Percentiles rank a stretch among this genome's conserved stretches.
Conservation (phyloP, 1,140 invertebrate species). For the Vollenhovia emeryi region DNA sequence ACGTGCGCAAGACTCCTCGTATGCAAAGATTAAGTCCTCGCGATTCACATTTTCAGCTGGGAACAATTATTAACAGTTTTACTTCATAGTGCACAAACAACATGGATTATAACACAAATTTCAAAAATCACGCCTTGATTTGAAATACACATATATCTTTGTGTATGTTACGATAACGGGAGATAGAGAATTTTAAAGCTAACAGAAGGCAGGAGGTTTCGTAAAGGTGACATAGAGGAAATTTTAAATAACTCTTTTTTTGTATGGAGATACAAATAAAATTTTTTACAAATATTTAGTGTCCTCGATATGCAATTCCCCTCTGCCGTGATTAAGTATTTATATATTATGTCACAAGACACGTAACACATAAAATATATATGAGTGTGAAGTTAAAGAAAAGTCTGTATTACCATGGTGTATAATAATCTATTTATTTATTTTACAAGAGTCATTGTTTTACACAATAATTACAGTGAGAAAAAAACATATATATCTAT, state of each 20-base stretch:
- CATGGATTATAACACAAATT: constrained; percentile 12
- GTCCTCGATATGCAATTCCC: background rate
- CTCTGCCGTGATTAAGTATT: background rate
- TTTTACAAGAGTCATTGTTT: constrained; percentile 12
- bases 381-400: constrained; percentile 16
- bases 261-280: background rate
- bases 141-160: background rate
- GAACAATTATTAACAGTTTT: constrained; percentile 76
- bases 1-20: constrained; percentile 89
- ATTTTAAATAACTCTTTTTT: too few species aligned
- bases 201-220: background rate
- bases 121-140: constrained; percentile 15
- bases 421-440: constrained; percentile 29
- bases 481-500: constrained; percentile 1
- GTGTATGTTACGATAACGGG: too few species aligned
- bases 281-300: background rate
- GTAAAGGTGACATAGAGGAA: background rate
- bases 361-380: background rate
- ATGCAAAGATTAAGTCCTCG: constrained; percentile 89
- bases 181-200: too few species aligned
- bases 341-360: background rate
- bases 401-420: constrained; percentile 4
- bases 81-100: constrained; percentile 39
- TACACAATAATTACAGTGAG: constrained; percentile 4
- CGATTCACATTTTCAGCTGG: constrained; percentile 85